A percentile compares a stretch with the other conserved stretches of the same genome.
Conservation (phyloP, 2,113 vertebrate genomes). For the Oryzias celebensis region DNA sequence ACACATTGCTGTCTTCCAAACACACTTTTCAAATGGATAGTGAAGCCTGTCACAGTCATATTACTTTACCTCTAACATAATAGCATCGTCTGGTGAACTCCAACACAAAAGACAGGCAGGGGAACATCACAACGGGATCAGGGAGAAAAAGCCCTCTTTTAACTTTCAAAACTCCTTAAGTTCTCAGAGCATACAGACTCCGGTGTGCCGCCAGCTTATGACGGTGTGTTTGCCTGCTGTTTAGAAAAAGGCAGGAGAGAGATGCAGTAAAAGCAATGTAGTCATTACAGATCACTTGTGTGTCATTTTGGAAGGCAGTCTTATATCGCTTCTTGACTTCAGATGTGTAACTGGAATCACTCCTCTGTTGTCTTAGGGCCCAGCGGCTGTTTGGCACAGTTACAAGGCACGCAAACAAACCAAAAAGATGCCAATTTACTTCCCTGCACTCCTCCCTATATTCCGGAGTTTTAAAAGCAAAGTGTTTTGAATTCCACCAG, state of each 20-base stretch:
- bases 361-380: constrained; percentile 72
- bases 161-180: constrained; percentile 83
- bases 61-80: constrained; percentile 75
- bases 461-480: constrained; percentile 68
- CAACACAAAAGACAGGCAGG: constrained; percentile 72
- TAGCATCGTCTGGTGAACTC: constrained; percentile 72
- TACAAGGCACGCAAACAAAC: constrained; percentile 73
- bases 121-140: constrained; percentile 78
- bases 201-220: constrained; percentile 70
- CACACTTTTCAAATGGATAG: constrained; percentile 68
- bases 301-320: constrained; percentile 77
- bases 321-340: constrained; percentile 69
- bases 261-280: constrained; percentile 71
- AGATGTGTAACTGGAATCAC: constrained; percentile 73
- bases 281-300: constrained; percentile 77
- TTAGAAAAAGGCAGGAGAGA: constrained; percentile 60
- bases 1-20: constrained; percentile 68
- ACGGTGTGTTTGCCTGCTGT: constrained; percentile 61
- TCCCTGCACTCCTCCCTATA: constrained; percentile 53
- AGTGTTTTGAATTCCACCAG: constrained; percentile 68
- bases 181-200: constrained; percentile 74
- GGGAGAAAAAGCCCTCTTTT: constrained; percentile 75
- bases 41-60: constrained; percentile 76
- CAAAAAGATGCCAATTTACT: constrained; percentile 75
- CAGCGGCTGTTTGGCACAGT: constrained; percentile 75